A percentile compares a stretch with the other conserved stretches of the same genome.
These are phyloP conservation scores for Todiramphus saurophagus DNA, from an alignment of 2,113 vertebrate genomes.

Conservation along the genomic window DNA sequence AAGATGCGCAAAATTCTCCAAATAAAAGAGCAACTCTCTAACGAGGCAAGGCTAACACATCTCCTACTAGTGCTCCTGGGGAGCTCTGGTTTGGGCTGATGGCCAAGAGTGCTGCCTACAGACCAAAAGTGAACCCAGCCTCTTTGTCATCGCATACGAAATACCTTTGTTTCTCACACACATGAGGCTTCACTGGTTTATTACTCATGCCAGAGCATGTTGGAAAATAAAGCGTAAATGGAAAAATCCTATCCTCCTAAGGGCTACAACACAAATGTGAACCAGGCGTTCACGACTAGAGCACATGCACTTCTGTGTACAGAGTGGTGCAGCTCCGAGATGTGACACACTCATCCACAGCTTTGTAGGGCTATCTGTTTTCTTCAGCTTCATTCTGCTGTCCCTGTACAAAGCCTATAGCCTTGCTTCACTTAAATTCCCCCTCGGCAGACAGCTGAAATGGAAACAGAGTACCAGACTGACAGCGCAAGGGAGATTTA, in stretches of 20 bases:
- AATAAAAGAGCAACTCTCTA: neutral
- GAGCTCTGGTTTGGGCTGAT: neutral
- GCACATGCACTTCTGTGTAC: fast-evolving
- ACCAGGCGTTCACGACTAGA: neutral
- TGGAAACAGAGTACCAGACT: fast-evolving
- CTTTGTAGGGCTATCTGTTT: neutral
- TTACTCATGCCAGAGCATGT: neutral
- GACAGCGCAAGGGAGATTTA: conserved; percentile 51
- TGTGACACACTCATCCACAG: fast-evolving
- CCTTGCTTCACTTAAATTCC: neutral
- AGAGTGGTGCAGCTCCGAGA: neutral
- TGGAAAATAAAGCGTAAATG: neutral
- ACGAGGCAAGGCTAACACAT: neutral
- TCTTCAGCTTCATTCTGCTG: neutral
- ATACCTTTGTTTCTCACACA: neutral
- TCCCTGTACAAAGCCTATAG: neutral
- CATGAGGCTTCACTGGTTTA: neutral
- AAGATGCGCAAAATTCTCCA: neutral
- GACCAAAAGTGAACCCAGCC: neutral
- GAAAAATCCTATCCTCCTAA: neutral
- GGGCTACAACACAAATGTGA: neutral
- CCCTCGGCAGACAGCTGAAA: neutral
- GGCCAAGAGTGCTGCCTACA: neutral
- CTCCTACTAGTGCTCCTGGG: neutral
- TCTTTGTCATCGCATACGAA: neutral